Conservation (phyloP, 1,140 invertebrate genomes). For the Caenorhabditis remanei region DNA sequence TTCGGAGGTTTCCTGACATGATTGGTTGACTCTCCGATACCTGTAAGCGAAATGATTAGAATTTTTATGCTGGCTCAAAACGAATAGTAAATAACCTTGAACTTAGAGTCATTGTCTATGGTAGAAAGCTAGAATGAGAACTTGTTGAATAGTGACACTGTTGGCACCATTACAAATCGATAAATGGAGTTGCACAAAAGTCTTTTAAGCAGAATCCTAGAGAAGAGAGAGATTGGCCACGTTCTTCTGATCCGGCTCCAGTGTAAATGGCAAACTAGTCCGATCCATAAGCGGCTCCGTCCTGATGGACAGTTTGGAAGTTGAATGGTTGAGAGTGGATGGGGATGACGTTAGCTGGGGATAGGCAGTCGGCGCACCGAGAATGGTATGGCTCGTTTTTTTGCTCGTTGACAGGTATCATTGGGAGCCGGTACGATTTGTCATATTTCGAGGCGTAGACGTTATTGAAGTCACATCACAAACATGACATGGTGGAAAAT, state of each 20-base stretch:
- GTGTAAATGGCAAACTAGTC: slow-evolving; percentile 84
- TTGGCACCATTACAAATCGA: slow-evolving; percentile 92
- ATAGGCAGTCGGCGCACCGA: slow-evolving; percentile 88
- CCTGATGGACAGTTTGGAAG: slow-evolving; percentile 88
- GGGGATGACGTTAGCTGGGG: slow-evolving; percentile 87
- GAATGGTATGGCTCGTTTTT: slow-evolving; percentile 89
- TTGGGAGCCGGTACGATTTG: slow-evolving; percentile 92
- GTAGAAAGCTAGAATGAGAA: slow-evolving; percentile 98
- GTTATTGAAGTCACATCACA: slow-evolving; percentile 95
- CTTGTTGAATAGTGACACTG: slow-evolving; percentile 97
- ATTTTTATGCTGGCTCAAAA: background rate
- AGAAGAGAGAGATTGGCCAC: slow-evolving; percentile 89
- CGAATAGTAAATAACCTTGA: slow-evolving; percentile 73
- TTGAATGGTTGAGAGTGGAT: slow-evolving; percentile 87
- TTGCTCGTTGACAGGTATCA: slow-evolving; percentile 87
- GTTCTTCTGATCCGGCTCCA: slow-evolving; percentile 92
- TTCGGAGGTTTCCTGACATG: slow-evolving; percentile 88
- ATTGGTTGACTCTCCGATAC: slow-evolving; percentile 89
- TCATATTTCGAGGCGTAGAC: slow-evolving; percentile 92
- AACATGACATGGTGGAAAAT: slow-evolving; percentile 97
- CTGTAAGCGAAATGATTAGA: slow-evolving; percentile 81
- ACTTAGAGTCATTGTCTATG: slow-evolving; percentile 87
- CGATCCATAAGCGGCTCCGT: slow-evolving; percentile 84
- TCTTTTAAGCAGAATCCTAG: slow-evolving; percentile 95
- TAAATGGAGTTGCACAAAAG: slow-evolving; percentile 94